Conservation (phyloP, 2,888 invertebrate genomes). For the Nomada lathburiana region DNA sequence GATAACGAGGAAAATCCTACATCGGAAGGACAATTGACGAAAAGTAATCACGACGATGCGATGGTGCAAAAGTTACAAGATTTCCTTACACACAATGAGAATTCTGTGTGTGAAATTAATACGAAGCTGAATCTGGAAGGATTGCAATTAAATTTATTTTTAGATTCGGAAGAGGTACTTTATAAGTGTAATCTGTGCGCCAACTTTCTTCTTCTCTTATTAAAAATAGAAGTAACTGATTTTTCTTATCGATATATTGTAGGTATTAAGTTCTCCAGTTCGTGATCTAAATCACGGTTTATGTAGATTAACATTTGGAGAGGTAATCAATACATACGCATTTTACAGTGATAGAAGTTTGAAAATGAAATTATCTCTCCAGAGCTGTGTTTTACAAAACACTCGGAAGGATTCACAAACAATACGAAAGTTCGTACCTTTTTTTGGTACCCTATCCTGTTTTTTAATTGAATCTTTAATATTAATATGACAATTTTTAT, state of each 20-base stretch:
- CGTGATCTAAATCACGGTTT: slow-evolving; percentile 90
- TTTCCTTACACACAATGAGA: slow-evolving; percentile 90
- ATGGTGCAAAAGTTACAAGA: slow-evolving; percentile 90
- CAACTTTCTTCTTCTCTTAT: neutral
- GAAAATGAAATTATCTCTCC: slow-evolving; percentile 89
- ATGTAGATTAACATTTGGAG: slow-evolving; percentile 89
- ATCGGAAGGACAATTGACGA: neutral
- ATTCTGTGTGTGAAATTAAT: slow-evolving; percentile 76
- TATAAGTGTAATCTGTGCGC: neutral
- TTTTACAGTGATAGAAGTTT: slow-evolving; percentile 89
- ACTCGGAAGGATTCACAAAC: slow-evolving; percentile 89
- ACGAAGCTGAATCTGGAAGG: slow-evolving; percentile 89
- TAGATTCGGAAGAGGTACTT: slow-evolving; percentile 89
- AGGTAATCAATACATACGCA: slow-evolving; percentile 88
- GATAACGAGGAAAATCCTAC: slow-evolving; percentile 37
- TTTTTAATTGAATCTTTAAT: neutral
- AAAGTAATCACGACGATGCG: slow-evolving; percentile 82
- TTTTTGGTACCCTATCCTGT: neutral
- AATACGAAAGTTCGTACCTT: slow-evolving; percentile 85
- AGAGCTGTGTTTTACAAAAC: slow-evolving; percentile 89
- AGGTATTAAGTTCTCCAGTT: slow-evolving; percentile 89
- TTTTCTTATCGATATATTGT: slow-evolving; percentile 7
- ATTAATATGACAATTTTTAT: slow-evolving; percentile 14
- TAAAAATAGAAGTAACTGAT: neutral
- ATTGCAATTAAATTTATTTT: slow-evolving; percentile 89